Conservation (phyloP, 2,113 vertebrate species). For the Ageneiosus marmoratus region DNA sequence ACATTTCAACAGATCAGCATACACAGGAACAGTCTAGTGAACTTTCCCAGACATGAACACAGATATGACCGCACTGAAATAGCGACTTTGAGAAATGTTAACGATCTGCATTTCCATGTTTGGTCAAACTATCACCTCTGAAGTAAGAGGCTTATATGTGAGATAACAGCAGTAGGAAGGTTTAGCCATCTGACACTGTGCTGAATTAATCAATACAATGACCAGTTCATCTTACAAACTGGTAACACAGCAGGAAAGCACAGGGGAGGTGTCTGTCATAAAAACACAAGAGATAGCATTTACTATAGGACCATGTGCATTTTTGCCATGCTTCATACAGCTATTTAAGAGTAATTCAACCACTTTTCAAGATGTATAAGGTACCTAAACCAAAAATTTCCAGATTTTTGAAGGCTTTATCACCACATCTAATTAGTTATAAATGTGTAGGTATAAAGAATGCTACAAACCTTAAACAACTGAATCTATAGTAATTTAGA, state of each 20-base stretch:
- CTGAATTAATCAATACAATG: conserved; percentile 36
- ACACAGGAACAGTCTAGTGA: neutral
- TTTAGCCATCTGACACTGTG: conserved; percentile 28
- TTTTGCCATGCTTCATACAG: too few relatives aligned
- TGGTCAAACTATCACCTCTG: neutral
- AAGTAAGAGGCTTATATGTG: neutral
- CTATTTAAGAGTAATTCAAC: too few relatives aligned
- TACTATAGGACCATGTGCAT: neutral
- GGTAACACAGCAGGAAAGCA: neutral
- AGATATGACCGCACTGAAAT: neutral
- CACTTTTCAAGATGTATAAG: too few relatives aligned
- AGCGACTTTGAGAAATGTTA: neutral
- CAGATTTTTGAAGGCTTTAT: too few relatives aligned
- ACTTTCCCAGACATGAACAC: neutral
- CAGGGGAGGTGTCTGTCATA: neutral
- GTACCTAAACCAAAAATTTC: too few relatives aligned
- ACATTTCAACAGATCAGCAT: conserved; percentile 16
- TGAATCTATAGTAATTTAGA: too few relatives aligned
- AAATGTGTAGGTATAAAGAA: too few relatives aligned
- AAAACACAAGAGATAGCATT: neutral
- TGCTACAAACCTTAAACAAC: too few relatives aligned
- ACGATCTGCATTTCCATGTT: neutral
- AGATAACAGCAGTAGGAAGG: neutral
- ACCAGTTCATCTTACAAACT: conserved; percentile 6
- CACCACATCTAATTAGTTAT: too few relatives aligned